A percentile compares a stretch with the other conserved stretches of the same genome.
phyloP scores from a whole-genome alignment of 1,140 invertebrate species.

The Dolichoris vasculosae region DNA sequence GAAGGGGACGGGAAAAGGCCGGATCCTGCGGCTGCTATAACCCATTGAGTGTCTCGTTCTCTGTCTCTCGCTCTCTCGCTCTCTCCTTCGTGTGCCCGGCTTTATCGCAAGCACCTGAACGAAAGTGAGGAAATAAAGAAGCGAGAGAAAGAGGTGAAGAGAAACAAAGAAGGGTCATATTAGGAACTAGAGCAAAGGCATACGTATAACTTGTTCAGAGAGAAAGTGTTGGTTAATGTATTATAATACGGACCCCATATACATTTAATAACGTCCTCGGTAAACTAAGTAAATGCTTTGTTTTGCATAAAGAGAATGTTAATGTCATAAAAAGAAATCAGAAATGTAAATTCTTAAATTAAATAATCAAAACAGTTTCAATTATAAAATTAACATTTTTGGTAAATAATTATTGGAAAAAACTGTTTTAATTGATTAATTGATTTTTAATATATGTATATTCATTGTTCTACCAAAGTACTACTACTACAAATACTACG shows the following conservation, averaged over 20 bases:
- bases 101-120: slow-evolving; percentile 9
- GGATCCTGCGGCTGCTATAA: slow-evolving; percentile 21
- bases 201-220: neutral
- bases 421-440: neutral
- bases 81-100: neutral
- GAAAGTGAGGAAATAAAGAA: slow-evolving; percentile 23
- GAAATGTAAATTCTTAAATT: neutral
- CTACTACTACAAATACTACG: too few relatives aligned
- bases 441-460: neutral
- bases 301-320: neutral
- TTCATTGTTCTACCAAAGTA: too few relatives aligned
- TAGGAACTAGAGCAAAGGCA: neutral
- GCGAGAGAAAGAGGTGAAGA: neutral
- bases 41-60: neutral
- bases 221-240: slow-evolving; percentile 26
- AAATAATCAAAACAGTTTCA: neutral
- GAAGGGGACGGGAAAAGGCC: neutral
- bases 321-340: neutral
- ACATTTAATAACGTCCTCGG: neutral
- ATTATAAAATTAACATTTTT: neutral
- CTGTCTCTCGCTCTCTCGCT: neutral
- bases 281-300: neutral
- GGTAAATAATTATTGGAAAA: neutral
- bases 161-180: slow-evolving; percentile 7
- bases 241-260: neutral